Conservation (phyloP, 1,140 invertebrate genomes). For the Lamellibrachia luymesi region DNA sequence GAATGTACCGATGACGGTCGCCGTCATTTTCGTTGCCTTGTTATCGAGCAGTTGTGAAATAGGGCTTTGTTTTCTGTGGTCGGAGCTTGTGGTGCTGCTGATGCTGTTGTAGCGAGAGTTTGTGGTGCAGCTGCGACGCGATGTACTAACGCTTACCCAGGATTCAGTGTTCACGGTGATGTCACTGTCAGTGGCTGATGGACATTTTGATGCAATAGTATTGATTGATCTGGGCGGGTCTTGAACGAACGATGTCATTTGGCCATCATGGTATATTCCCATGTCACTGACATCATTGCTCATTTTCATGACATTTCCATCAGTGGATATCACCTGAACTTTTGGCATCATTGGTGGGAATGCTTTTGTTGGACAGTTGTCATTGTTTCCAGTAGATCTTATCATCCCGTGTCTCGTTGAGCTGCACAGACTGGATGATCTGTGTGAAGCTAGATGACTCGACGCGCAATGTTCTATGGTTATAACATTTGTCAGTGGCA, state of each 20-base stretch:
- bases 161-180: not conserved
- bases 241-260: not conserved
- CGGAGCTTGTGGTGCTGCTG: not conserved
- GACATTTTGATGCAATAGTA: not conserved
- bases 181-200: not conserved
- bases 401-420: not conserved
- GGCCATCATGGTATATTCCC: not conserved
- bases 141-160: not conserved
- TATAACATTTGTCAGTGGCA: not conserved
- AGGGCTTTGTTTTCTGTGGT: not conserved
- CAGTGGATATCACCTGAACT: not conserved
- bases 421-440: not conserved
- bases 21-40: slow-evolving; percentile 21
- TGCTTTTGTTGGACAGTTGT: not conserved
- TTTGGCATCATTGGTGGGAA: not conserved
- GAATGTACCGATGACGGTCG: slow-evolving; percentile 21
- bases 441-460: not conserved
- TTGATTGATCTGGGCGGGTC: not conserved
- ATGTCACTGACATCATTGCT: not conserved
- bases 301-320: not conserved
- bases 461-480: not conserved
- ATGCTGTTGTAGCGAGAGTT: not conserved
- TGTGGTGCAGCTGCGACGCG: not conserved
- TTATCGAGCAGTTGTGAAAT: slow-evolving; percentile 2
- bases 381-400: not conserved